Evolutionary conservation across 2,113 vertebrate genomes (phyloP), one percentile per base, ranked within the genome.

Genomic region (Corydoras maculifer): DNA sequence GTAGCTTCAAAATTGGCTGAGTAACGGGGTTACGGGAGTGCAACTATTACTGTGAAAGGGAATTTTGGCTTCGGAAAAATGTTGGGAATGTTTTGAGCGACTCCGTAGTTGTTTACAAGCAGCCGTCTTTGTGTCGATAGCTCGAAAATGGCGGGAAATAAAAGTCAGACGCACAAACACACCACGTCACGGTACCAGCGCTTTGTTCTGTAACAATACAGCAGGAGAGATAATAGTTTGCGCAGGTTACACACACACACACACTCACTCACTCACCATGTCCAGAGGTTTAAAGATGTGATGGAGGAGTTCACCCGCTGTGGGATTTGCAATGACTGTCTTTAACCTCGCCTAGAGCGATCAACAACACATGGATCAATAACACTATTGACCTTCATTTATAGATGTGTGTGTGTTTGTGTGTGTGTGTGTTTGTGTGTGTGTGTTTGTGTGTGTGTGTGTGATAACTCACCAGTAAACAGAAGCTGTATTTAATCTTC

Each of bases 401-500:
- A 63, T 18, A 15, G 11, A n/a, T 1, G 2, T 54, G 60, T 72
- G 3, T 66, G 53, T 29, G 30, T 72, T 6, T 68, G 65, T 77
- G 25, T 68, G 54, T 73, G 51, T 50, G 62, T 70, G 29, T 65
- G 29, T 59, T 43, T 60, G 55, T 65, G 43, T 57, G 13, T 69
- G 18, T 70, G 61, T 7, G 9, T 53, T 35, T 53, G 58, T 8
- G 12, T 69, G 64, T 62, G 2, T 74, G 50, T 25, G 68, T 67
- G 50, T 25, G 50, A 10, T 15, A 4, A 82, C 92, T 83, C 82
- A 96, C 94, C 92, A 96, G 77, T 12, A 96, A 83, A 70, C 91
- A 89, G 84, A 96, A 93, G 86, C 89, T 88, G 58, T 96, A 95
- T 77, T 93, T 96, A 70, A 94, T 92, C 77, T 96, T 96, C 84